Base-by-base conservation (phyloP, 2,888 invertebrate species). In the Eupithecia exiguata region DNA sequence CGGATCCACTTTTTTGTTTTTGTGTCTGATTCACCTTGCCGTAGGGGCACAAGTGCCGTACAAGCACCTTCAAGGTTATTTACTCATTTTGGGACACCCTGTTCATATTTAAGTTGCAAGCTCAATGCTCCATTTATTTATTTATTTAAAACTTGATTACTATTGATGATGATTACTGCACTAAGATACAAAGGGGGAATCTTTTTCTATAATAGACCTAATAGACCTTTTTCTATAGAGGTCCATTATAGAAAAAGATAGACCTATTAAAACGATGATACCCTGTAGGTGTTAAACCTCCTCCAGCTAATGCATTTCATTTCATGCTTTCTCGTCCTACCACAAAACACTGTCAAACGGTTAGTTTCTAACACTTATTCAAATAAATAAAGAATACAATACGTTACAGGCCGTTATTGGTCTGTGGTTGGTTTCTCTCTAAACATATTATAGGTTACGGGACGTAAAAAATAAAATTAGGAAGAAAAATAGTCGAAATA, bases 341-440 rank as follows among this genome's bases (percentile, higher is more conserved):
- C 76, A 76, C 76, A 73, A 76, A 69, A 62, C 43, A 63, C 53
- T 63, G 69, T 43, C 69, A 71, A 76, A 73, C 73, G 73, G 70
- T 74, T 72, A 72, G 70, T 77, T 74, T 77, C 78, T 73, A 78
- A 77, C 76, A 77, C 76, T 75, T 75, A 72, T 65, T 77, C 77
- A 80, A 78, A 78, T 77, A 79, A 80, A 78, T 80, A 78, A 80
- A 78, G 81, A 83, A 79, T 79, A 81, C 84, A 82, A 84, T 85
- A 84, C 82, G 79, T 81, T 77, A 80, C 72, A 46, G 75, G 69
- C 84, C 80, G 83, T 82, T 86, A 84, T 73, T 78, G 78, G 77
- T 77, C 78, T 89, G 89, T 78, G 89, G 89, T 88, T 72, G 84
- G 84, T 88, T 86, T 88, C 87, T 71, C 72, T 73, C 71, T 30